A percentile compares a stretch with the other conserved stretches of the same genome.
These are phyloP conservation scores for Smutsia gigantea DNA, from an alignment of 2,797 vertebrate genomes.

Conservation along the genomic window DNA sequence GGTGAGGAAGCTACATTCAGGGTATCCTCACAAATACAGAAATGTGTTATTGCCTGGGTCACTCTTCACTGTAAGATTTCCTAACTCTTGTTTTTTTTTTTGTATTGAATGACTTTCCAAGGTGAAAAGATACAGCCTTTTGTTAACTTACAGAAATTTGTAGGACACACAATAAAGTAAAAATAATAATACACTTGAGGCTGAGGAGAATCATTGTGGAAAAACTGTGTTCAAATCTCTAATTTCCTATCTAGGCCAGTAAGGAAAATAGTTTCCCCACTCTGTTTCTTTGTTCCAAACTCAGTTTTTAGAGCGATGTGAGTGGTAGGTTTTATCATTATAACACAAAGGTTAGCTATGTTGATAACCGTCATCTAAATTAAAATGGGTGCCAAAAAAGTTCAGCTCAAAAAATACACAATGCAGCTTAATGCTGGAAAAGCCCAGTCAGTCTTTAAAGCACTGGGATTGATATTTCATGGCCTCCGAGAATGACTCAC, in stretches of 20 bases:
- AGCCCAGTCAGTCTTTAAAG: slow-evolving; percentile 42
- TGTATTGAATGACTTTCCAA: not conserved
- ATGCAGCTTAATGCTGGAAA: slow-evolving; percentile 33
- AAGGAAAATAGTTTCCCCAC: slow-evolving; percentile 44
- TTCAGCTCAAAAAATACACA: slow-evolving; percentile 20
- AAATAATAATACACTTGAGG: slow-evolving; percentile 17
- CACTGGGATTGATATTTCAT: slow-evolving; percentile 69
- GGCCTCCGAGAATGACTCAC: slow-evolving; percentile 50
- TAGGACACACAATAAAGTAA: not conserved
- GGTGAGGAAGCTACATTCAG: not conserved
- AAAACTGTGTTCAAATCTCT: slow-evolving; percentile 19
- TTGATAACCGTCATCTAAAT: not conserved
- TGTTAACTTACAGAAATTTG: slow-evolving; percentile 39
- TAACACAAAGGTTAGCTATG: not conserved
- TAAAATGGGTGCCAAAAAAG: slow-evolving; percentile 8
- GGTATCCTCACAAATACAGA: not conserved
- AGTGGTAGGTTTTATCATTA: slow-evolving; percentile 40
- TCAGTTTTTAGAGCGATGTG: slow-evolving; percentile 29
- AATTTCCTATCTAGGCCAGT: slow-evolving; percentile 37
- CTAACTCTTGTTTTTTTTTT: not conserved
- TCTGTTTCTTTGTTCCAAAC: slow-evolving; percentile 32
- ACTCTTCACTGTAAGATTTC: not conserved
- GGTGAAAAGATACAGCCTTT: slow-evolving; percentile 2
- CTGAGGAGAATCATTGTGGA: not conserved
- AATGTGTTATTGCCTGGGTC: not conserved